Base-by-base conservation (phyloP, 2,797 vertebrate species). In the Sebastes kiyomatsui region DNA sequence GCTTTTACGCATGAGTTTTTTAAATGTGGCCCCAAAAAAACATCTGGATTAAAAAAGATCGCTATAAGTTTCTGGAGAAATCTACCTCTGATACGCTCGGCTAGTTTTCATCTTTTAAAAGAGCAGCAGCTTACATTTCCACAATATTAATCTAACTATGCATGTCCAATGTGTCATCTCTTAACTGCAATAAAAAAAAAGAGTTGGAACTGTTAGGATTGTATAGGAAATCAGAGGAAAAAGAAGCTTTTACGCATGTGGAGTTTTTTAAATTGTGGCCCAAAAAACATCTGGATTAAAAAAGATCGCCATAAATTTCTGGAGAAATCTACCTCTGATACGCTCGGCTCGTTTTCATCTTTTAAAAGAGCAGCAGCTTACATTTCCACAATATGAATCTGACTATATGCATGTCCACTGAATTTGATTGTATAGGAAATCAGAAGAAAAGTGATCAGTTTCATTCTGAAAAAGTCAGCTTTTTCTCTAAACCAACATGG, bases 271-370 rank as follows among this genome's bases (percentile, higher is more conserved):
- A 77, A 64, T 28, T 10, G 3, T 12, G 13, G 20, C 70, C 23
- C 35, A 38, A 18, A 11, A 72, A 78, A 83, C 61, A 79, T 74
- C 79, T 49, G 55, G 14, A 65, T 0, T 12, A 56, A 56, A 25
- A 33, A 77, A 71, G 32, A 16, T 74, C 60, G n/a, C 9, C 16
- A 13, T 38, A 33, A 46, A 20, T 30, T 49, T 30, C n/a, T 23
- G 59, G 18, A 25, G 75, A 77, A 28, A 22, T 60, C 59, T 65
- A 61, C 18, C 55, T n/a, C 65, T 33, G 58, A 20, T 4, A 13
- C 4, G 16, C 4, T 35, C 33, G 33, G 33, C 11, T 35, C 33
- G 33, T 35, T 35, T 35, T 13, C 33, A 35, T 35, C 33, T 2
- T 78, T 77, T 33, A 60, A 67, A 74, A 6, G 13, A 78, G 10